Conservation (phyloP, 1,140 invertebrate genomes). For the Euura saliciscinereae region DNA sequence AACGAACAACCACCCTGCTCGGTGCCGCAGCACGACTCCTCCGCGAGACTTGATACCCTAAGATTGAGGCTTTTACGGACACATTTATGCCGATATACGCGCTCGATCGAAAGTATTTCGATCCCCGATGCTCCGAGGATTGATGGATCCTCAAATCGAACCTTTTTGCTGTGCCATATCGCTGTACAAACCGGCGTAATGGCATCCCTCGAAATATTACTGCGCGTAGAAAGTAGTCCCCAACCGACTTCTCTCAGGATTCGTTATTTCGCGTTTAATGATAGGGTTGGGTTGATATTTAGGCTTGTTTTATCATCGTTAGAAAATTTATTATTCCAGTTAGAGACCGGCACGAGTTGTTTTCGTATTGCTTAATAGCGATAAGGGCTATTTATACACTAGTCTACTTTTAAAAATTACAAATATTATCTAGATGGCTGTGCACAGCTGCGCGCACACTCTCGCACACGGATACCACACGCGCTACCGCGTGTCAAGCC, state of each 20-base stretch:
- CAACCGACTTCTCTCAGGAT: constrained; percentile 1
- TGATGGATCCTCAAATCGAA: no score
- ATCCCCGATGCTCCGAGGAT: no score
- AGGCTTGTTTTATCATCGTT: no score
- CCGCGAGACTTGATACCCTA: no score
- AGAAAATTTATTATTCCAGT: no score
- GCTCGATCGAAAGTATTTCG: background rate
- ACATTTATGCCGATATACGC: background rate
- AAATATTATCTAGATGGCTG: constrained; percentile 17
- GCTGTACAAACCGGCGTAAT: no score
- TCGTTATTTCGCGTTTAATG: background rate
- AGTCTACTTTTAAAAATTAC: constrained; percentile 16
- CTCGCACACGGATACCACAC: background rate
- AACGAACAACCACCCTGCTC: background rate
- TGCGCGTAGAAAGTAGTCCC: constrained; percentile 44
- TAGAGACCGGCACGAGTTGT: no score
- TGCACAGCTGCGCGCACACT: constrained; percentile 27
- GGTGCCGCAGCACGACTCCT: background rate
- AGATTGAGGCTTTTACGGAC: no score
- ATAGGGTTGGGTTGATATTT: background rate
- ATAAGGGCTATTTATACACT: no score
- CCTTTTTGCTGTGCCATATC: no score
- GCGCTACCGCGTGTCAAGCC: background rate
- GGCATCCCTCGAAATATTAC: constrained; percentile 27
- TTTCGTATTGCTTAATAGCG: no score